Base-by-base conservation (phyloP, 2,888 invertebrate genomes). In the Cartodere bifasciata region DNA sequence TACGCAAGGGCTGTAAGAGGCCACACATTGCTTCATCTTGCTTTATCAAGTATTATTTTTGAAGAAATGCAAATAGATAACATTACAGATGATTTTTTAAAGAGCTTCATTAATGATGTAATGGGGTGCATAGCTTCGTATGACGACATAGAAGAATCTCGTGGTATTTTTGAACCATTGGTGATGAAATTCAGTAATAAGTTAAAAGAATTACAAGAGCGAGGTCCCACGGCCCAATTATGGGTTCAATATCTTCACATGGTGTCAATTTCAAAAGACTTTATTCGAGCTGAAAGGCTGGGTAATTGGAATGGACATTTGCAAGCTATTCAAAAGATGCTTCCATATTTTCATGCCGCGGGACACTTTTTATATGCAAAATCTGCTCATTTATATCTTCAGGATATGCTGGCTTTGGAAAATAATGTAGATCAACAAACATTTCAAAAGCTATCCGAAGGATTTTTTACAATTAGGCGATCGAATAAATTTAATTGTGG, bases 261-360 rank as follows among this genome's bases (percentile, higher is more conserved):
- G 52, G 49, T 54, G 4, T 46, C 50, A 1, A 40, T 57, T 45
- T 46, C 44, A n/a, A 53, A 55, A 35, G 45, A 56, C 13, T 55
- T 55, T 37, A 21, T 56, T 39, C 46, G 47, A 47, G 55, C 56
- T 46, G 55, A 58, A 36, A 47, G 55, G 39, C 48, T 48, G 49
- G 52, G 53, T 21, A 50, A 56, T 48, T 58, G 55, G 51, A 24
- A 51, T 47, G 47, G 44, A 37, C 55, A 57, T 50, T 53, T 55
- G 24, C 45, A 48, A 25, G 28, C 45, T 34, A 41, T 55, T 12
- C 40, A 48, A 48, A 41, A 49, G 50, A 56, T 57, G 53, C 37
- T 46, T 34, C 54, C 55, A 44, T 56, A 49, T 41, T 52, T 50
- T 29, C 46, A 46, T 29, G 37, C 46, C n/a, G 38, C 37, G 16